These are phyloP conservation scores for Notolepis coatsorum DNA, from an alignment of 2,797 vertebrate species.

Conservation along the genomic window DNA sequence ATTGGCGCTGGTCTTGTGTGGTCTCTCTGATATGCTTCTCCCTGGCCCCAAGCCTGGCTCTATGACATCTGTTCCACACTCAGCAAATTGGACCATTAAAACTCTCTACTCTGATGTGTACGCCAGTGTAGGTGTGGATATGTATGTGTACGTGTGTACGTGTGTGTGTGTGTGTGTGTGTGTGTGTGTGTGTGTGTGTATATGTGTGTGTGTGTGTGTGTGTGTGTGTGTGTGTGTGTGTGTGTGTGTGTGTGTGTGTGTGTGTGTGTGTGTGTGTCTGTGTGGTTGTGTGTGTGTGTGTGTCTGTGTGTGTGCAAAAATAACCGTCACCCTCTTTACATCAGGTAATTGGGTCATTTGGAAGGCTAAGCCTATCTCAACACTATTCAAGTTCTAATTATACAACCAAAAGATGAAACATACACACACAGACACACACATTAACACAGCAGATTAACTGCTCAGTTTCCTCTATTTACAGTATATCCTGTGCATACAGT, in stretches of 20 bases:
- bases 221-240: not conserved
- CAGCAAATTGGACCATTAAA: constrained; percentile 55
- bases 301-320: constrained; percentile 50
- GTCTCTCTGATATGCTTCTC: constrained; percentile 19
- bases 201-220: not conserved
- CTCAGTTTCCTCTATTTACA: too few species aligned
- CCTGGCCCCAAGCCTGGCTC: constrained; percentile 1
- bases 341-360: constrained; percentile 78
- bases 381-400: constrained; percentile 78
- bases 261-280: not conserved
- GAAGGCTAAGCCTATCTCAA: constrained; percentile 78
- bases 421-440: not conserved
- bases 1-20: constrained; percentile 37
- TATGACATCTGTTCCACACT: constrained; percentile 50
- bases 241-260: not conserved
- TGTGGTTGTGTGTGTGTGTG: too few species aligned
- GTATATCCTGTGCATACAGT: too few species aligned
- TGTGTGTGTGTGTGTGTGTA: not conserved
- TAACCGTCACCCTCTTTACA: constrained; percentile 71
- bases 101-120: constrained; percentile 25
- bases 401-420: constrained; percentile 51
- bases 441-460: too few species aligned
- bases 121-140: not conserved
- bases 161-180: not conserved
- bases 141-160: not conserved